phyloP scores from a whole-genome alignment of 2,113 vertebrate species.

The Otocyon megalotis region DNA sequence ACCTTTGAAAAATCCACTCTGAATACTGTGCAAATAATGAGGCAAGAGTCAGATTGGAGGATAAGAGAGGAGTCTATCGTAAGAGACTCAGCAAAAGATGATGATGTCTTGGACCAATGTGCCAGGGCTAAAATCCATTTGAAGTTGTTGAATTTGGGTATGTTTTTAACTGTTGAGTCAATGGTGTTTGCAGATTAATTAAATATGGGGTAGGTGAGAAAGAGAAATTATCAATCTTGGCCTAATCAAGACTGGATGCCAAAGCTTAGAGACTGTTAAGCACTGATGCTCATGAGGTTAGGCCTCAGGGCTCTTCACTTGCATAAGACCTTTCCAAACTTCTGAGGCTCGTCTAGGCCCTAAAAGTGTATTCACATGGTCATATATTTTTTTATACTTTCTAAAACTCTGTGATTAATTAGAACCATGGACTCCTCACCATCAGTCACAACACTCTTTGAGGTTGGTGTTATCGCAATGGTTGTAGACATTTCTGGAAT shows the following conservation, averaged over 20 bases:
- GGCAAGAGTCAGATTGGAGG: neutral
- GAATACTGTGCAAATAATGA: neutral
- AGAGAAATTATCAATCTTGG: neutral
- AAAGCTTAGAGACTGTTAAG: neutral
- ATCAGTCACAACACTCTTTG: neutral
- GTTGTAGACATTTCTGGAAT: neutral
- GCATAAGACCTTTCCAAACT: neutral
- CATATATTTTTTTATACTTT: neutral
- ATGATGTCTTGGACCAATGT: neutral
- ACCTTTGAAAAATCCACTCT: neutral
- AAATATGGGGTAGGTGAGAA: neutral
- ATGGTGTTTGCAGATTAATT: neutral
- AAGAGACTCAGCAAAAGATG: neutral
- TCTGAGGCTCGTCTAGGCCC: neutral
- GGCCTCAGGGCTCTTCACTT: neutral
- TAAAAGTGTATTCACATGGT: neutral
- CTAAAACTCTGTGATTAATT: neutral
- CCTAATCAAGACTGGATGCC: neutral
- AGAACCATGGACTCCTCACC: neutral
- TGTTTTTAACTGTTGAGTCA: neutral
- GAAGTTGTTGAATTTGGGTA: neutral
- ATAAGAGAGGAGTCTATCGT: neutral
- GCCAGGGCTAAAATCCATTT: slow-evolving; percentile 5
- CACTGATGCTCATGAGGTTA: neutral
- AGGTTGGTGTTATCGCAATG: neutral